phyloP scores from a whole-genome alignment of 2,888 invertebrate species.

The Dorcus hopei region DNA sequence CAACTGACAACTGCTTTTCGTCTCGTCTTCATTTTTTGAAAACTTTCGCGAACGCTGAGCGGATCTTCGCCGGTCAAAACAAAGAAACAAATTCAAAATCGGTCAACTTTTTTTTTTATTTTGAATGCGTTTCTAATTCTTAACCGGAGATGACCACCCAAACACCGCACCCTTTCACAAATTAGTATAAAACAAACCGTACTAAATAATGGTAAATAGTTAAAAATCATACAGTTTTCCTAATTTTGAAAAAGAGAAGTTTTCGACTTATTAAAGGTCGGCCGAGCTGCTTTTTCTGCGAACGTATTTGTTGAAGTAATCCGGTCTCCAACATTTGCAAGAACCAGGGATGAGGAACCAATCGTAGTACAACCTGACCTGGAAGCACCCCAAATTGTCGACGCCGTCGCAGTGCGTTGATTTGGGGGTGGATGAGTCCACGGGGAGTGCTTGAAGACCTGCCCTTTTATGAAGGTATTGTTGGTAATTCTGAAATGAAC shows the following conservation, averaged over 20 bases:
- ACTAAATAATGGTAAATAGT: conserved; percentile 13
- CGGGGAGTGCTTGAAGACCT: conserved; percentile 52
- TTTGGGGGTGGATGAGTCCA: conserved; percentile 52
- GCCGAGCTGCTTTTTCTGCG: conserved; percentile 60
- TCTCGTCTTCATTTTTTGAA: no score
- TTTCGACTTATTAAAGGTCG: conserved; percentile 20
- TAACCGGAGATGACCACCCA: no score
- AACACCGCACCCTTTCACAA: no score
- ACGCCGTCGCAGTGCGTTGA: conserved; percentile 81
- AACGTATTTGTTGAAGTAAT: conserved; percentile 84
- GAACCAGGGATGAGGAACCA: conserved; percentile 94
- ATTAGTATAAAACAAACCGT: no score
- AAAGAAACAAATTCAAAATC: no score
- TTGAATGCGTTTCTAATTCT: no score
- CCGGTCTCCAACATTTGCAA: conserved; percentile 91
- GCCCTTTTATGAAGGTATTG: conserved; percentile 72
- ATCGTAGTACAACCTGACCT: conserved; percentile 88
- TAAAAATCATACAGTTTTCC: conserved; percentile 13
- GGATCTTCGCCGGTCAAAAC: no score
- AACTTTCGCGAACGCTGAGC: no score
- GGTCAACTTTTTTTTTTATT: no score
- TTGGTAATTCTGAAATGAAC: conserved; percentile 64
- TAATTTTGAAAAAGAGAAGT: conserved; percentile 9
- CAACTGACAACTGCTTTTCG: no score
- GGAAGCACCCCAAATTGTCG: conserved; percentile 86